Base-by-base conservation (phyloP, 2,113 vertebrate species). In the Balaenoptera acutorostrata region DNA sequence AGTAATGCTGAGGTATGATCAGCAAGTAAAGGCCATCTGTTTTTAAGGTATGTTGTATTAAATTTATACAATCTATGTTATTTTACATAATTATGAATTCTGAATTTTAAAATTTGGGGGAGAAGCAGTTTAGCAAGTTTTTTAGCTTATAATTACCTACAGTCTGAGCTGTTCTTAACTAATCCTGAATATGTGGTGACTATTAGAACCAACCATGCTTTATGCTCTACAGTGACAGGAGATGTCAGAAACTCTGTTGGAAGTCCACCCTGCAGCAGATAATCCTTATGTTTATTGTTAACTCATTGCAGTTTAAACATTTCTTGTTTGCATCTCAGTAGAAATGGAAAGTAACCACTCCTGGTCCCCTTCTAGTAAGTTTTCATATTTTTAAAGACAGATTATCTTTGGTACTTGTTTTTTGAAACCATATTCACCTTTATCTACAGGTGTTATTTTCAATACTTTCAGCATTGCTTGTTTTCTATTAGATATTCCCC, bases 41-140 rank as follows among this genome's bases (percentile, higher is more conserved):
- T 98, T 98, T 98, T 97, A 97, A 97, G 98, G 97, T 98, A 96
- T 98, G 97, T 98, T 98, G 97, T 98, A 98, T 98, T 98, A 97
- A 98, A 98, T 98, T 98, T 98, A 98, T 98, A 98, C 98, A 97
- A 98, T 96, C 93, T 98, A 95, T 98, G 98, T 98, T 98, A 97
- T 97, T 98, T 96, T 98, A 95, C 64, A 66, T 98, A 98, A 97
- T 95, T 98, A 96, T 90, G 96, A 98, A 98, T 85, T 98, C 97
- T 98, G 75, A 97, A 95, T 96, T 96, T 93, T 69, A 83, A 95
- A 93, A 81, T 57, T 39, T 80, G 81, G 75, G 52, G 61, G 55
- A 93, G 68, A 97, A 95, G 33, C 81, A 1, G 13, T 41, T 82
- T 33, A 93, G 92, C 92, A 84, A 36, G 72, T 46, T 72, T 88